Conservation (phyloP, 2,797 vertebrate species). For the Loriculus beryllinus region DNA sequence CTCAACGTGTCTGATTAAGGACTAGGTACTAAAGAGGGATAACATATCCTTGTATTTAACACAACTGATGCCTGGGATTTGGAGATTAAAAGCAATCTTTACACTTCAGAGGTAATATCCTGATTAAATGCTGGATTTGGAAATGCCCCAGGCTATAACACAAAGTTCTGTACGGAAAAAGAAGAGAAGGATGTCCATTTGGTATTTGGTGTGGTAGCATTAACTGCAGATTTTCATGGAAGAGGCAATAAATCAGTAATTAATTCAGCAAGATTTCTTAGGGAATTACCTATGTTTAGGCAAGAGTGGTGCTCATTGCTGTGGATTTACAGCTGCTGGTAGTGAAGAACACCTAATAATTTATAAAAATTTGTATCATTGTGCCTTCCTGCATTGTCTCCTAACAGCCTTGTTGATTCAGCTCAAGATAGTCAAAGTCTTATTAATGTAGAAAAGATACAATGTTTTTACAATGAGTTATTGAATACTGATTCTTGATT, state of each 20-base stretch:
- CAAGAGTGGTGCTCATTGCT: background rate
- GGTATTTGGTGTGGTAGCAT: background rate
- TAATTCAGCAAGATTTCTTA: background rate
- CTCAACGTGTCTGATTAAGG: background rate
- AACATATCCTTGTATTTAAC: background rate
- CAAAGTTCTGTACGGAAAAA: background rate
- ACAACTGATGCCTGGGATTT: background rate
- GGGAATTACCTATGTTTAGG: background rate
- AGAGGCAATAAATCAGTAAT: background rate
- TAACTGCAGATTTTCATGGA: background rate
- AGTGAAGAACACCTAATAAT: background rate
- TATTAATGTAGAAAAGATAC: background rate
- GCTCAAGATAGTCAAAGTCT: background rate
- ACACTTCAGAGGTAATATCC: background rate
- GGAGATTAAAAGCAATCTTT: background rate
- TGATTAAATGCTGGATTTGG: background rate
- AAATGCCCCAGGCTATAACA: background rate
- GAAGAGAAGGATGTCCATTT: background rate
- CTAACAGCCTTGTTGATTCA: background rate
- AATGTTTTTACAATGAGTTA: background rate
- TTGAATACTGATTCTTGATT: background rate
- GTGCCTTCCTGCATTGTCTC: background rate
- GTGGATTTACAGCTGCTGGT: background rate
- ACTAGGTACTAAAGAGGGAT: background rate
- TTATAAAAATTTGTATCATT: background rate